Evolutionary conservation across 2,888 invertebrate genomes (phyloP), one percentile per base, ranked within the genome.

Genomic region (Gonocerus acuteangulatus): DNA sequence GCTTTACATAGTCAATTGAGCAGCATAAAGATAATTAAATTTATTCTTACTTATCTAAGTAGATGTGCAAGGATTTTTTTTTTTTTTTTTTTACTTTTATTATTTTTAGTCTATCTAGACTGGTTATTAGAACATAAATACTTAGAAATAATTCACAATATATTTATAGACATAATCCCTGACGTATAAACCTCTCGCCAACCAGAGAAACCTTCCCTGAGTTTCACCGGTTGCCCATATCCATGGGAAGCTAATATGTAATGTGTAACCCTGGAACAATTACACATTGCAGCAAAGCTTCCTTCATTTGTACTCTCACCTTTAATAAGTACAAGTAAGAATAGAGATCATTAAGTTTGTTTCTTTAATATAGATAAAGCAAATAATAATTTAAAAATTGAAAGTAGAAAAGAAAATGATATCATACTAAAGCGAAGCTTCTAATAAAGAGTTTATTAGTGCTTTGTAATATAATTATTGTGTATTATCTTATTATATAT

Each of bases 201-300:
- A 66, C 67, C 66, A 60, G 61, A 60, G 62, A 64, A 66, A 63
- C 65, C 67, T 67, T 67, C 67, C 67, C 67, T 67, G 42, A 60
- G 65, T 62, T 67, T 66, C 60, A 47, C 61, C 61, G 67, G 67
- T 67, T 64, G 65, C 62, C 62, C 61, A 60, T 48, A 48, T 23
- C 34, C 36, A 48, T 57, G 36, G 48, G 51, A 61, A 62, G 61
- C 62, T 42, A 32, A 42, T 42, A 15, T 54, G 54, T 34, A 61
- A 58, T 62, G 47, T 56, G 45, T 60, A 65, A 63, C 63, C 66
- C 66, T 65, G 65, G 65, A 65, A 66, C 65, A 45, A 65, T 65
- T 62, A 60, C 23, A 62, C 58, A 60, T 59, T 51, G 44, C 59
- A 52, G 56, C 48, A 62, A 52, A 59, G 64, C 64, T 65, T 65